Conservation (phyloP, 2,113 vertebrate species). For the Varanus salvator region DNA sequence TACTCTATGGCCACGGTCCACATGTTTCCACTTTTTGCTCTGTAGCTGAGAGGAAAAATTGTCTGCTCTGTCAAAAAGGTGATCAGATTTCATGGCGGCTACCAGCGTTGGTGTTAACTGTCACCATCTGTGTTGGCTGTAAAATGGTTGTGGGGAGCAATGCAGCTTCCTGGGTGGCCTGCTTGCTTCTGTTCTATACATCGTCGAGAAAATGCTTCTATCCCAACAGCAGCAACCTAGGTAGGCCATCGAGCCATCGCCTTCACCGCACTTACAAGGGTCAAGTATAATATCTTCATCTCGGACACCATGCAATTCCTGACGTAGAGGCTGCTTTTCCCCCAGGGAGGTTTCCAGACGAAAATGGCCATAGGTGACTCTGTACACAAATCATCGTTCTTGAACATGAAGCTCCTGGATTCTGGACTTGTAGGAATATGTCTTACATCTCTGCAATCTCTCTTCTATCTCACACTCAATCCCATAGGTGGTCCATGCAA, state of each 20-base stretch:
- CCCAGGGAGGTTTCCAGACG: background rate
- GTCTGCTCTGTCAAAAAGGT: background rate
- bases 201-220: background rate
- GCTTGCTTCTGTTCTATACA: background rate
- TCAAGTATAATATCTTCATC: background rate
- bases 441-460: background rate
- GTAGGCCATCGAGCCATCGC: background rate
- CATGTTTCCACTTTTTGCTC: background rate
- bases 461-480: background rate
- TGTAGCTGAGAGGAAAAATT: background rate
- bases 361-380: background rate
- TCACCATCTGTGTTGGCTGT: background rate
- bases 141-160: background rate
- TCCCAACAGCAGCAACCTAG: background rate
- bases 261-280: background rate
- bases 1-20: background rate
- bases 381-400: background rate
- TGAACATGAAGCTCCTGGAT: background rate
- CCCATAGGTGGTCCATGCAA: too few relatives aligned
- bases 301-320: background rate
- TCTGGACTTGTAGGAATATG: background rate
- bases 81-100: background rate
- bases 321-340: background rate
- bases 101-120: too few relatives aligned
- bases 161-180: background rate